Base-by-base conservation (phyloP, 1,140 invertebrate species). In the Drosophila paulistorum region DNA sequence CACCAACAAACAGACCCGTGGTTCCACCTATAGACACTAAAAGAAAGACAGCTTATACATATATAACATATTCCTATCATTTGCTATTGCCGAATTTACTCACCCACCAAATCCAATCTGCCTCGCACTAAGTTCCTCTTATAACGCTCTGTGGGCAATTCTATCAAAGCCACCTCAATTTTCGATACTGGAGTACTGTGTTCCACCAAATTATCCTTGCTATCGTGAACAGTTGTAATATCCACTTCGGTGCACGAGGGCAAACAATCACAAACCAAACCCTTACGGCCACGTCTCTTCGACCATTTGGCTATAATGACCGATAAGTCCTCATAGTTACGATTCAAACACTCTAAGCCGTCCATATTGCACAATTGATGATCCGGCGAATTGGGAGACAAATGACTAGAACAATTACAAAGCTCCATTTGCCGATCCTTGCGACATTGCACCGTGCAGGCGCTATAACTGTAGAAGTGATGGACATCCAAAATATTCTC, bases 321-420 rank as follows among this genome's bases (percentile, higher is more conserved):
- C n/a, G 94, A 94, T 1, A 95, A 81, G 69, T 94, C 91, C 65
- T 94, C 93, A 70, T 94, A 94, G 69, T 95, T 91, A 23, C 94
- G 90, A 77, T 95, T 94, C 0, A 96, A 85, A 71, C 95, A 96
- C 66, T 93, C 81, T 26, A 94, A 61, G 0, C 94, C 94, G 39
- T 94, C 93, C 45, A 95, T 93, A n/a, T 94, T 94, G 77, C 95
- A 96, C 23, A 92, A 77, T 41, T 80, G 85, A 75, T 74, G 79
- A 45, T 74, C 80, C 55, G 93, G 81, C 2, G 93, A 92, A 48
- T 94, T 94, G 0, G 95, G 95, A 78, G 94, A 95, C 63, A 95
- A 93, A 85, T 95, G 95, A 62, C 94, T 95, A 3, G 94, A 94
- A 85, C 95, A 96, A 70, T 95, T 95, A 76, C 95, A 96, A 1